Evolutionary conservation across 2,113 vertebrate genomes (phyloP).

Genomic region (Epinephelus lanceolatus): DNA sequence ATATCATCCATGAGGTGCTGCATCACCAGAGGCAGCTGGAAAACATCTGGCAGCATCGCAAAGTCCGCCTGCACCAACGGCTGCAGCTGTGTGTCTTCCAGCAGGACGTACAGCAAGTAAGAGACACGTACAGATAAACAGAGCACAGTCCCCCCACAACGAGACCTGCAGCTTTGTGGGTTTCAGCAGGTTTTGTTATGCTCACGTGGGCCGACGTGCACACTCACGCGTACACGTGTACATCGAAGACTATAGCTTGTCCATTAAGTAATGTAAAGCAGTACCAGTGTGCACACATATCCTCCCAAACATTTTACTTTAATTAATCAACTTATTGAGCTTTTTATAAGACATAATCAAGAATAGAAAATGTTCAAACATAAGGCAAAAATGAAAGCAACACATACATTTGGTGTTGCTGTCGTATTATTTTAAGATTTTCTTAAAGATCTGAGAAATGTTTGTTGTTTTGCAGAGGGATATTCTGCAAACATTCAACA

Average conservation of each 20-base stretch:
- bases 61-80: conserved; percentile 96
- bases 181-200: neutral
- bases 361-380: neutral
- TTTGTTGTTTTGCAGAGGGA: neutral
- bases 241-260: neutral
- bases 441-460: neutral
- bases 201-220: neutral
- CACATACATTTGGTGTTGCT: neutral
- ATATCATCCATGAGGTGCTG: conserved; percentile 96
- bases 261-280: neutral
- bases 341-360: neutral
- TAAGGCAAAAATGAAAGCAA: neutral
- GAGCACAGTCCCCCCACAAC: neutral
- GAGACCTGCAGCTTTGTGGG: neutral
- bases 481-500: conserved; percentile 13
- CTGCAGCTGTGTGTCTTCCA: conserved; percentile 98
- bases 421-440: neutral
- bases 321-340: neutral
- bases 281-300: neutral
- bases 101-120: conserved; percentile 97
- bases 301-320: neutral
- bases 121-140: neutral
- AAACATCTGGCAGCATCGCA: conserved; percentile 99
- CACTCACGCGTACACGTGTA: neutral
- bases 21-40: conserved; percentile 98